Conservation (phyloP, 2,797 vertebrate genomes). For the Vireo griseus region DNA sequence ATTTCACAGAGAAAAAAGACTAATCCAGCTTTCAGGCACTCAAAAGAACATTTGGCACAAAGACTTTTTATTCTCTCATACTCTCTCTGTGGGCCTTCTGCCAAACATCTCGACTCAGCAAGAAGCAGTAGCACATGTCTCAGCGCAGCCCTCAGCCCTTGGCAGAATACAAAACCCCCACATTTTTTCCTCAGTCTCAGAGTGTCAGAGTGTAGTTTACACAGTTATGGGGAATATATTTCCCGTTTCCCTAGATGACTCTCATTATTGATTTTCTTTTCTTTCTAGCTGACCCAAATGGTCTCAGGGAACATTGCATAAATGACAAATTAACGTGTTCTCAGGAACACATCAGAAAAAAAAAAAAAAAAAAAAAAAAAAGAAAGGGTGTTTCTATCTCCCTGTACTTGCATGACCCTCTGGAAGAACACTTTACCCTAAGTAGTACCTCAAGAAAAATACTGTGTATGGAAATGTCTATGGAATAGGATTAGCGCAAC, state of each 20-base stretch:
- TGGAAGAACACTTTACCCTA: neutral
- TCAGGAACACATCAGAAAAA: neutral
- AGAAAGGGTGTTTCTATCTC: neutral
- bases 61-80: slow-evolving; percentile 35
- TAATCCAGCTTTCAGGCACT: slow-evolving; percentile 41
- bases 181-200: neutral
- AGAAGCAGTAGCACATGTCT: slow-evolving; percentile 38
- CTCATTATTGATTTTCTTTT: slow-evolving; percentile 4
- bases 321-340: neutral
- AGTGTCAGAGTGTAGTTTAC: neutral
- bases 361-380: neutral
- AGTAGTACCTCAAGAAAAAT: neutral
- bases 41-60: slow-evolving; percentile 55
- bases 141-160: slow-evolving; percentile 21
- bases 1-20: slow-evolving; percentile 50
- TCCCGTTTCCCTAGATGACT: neutral
- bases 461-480: neutral
- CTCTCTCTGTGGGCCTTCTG: slow-evolving; percentile 21
- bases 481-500: neutral
- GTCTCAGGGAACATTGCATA: neutral
- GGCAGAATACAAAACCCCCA: neutral
- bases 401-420: neutral
- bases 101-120: slow-evolving; percentile 40
- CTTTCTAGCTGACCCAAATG: neutral
- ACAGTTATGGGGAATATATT: neutral